phyloP scores from a whole-genome alignment of 2,113 vertebrate species.

The Catharus fuscescens region DNA sequence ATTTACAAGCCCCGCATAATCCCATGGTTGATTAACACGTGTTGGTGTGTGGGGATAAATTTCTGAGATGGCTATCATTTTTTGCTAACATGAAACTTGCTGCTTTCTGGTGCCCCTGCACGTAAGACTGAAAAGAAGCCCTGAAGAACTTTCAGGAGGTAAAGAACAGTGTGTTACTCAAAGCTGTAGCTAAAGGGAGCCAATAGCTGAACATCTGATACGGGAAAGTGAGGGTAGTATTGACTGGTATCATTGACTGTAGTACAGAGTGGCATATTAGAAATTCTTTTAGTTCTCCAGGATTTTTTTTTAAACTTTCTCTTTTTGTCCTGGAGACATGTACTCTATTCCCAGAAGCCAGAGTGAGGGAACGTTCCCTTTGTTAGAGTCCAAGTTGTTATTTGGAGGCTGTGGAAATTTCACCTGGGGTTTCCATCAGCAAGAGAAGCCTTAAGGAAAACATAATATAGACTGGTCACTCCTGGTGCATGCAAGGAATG shows the following conservation, averaged over 20 bases:
- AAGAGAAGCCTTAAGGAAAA: background rate
- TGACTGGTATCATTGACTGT: background rate
- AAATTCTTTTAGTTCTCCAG: background rate
- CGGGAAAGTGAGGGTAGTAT: accelerated
- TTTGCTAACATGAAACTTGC: accelerated
- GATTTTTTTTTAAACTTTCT: background rate
- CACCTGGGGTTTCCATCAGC: background rate
- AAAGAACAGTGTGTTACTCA: background rate
- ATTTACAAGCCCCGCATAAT: background rate
- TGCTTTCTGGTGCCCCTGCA: background rate
- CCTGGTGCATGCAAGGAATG: background rate
- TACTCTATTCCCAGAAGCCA: background rate
- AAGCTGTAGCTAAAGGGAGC: background rate
- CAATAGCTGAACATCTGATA: background rate
- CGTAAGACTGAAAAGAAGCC: background rate
- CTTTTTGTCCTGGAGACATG: background rate
- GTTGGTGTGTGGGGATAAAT: background rate
- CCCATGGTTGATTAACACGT: background rate
- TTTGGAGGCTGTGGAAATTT: background rate
- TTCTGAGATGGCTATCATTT: background rate
- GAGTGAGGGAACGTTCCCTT: background rate
- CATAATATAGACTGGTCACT: background rate
- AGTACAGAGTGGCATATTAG: background rate
- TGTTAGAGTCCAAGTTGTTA: background rate
- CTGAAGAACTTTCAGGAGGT: background rate